A percentile compares a stretch with the other conserved stretches of the same genome.
phyloP scores from a whole-genome alignment of 2,888 invertebrate species.

The Parthenolecanium corni region DNA sequence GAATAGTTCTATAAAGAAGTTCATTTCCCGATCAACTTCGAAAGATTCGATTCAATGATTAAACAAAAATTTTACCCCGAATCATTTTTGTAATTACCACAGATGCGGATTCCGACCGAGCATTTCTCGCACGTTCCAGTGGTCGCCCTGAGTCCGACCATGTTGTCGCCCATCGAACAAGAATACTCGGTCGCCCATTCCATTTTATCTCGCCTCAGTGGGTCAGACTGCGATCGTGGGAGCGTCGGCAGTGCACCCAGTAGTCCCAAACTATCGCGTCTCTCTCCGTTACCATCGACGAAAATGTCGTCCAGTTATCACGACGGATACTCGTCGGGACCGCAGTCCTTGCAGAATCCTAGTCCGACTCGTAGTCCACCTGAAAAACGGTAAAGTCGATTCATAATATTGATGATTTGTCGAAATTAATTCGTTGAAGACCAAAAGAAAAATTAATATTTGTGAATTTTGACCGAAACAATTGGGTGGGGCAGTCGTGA shows the following conservation, averaged over 20 bases:
- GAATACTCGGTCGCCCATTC: slow-evolving; percentile 54
- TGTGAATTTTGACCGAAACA: too few relatives aligned
- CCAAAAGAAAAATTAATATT: too few relatives aligned
- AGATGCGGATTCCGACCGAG: slow-evolving; percentile 93
- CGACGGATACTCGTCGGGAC: slow-evolving; percentile 15
- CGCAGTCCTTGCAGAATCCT: slow-evolving; percentile 10
- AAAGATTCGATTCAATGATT: too few relatives aligned
- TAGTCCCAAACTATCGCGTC: slow-evolving; percentile 38
- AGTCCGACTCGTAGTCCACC: slow-evolving; percentile 24
- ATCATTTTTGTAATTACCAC: slow-evolving; percentile 35
- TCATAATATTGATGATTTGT: too few relatives aligned
- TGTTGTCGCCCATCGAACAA: slow-evolving; percentile 60
- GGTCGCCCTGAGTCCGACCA: slow-evolving; percentile 73
- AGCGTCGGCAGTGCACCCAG: slow-evolving; percentile 42
- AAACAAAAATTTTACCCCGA: too few relatives aligned
- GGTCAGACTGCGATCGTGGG: slow-evolving; percentile 43
- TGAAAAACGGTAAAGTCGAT: slow-evolving; percentile 30
- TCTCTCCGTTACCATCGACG: slow-evolving; percentile 5
- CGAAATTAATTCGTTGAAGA: too few relatives aligned
- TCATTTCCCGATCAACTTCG: too few relatives aligned
- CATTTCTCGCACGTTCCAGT: slow-evolving; percentile 92
- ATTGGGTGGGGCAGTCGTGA: too few relatives aligned
- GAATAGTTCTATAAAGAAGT: too few relatives aligned
- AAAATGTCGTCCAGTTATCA: slow-evolving; percentile 31
- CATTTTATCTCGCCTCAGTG: slow-evolving; percentile 51